phyloP scores from a whole-genome alignment of 2,888 invertebrate genomes.

The Iphiclides podalirius region DNA sequence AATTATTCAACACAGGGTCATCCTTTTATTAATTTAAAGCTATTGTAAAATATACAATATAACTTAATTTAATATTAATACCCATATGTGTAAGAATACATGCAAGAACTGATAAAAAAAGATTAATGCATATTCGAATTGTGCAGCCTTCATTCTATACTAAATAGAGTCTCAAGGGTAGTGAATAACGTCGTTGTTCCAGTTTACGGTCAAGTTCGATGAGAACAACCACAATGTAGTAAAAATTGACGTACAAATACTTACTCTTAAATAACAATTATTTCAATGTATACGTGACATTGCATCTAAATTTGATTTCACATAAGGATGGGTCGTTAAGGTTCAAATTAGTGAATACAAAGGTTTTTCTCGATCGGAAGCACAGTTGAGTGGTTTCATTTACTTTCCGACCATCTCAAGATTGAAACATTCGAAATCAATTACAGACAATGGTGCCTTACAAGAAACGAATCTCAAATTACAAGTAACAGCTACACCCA shows the following conservation, averaged over 20 bases:
- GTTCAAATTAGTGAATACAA: too few species aligned
- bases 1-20: slow-evolving; percentile 4
- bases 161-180: slow-evolving; percentile 10
- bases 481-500: slow-evolving; percentile 38
- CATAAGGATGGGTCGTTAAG: too few species aligned
- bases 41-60: background rate
- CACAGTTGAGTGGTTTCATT: slow-evolving; percentile 1
- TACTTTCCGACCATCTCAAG: background rate
- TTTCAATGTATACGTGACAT: too few species aligned
- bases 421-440: slow-evolving; percentile 2
- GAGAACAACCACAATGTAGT: background rate
- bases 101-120: background rate
- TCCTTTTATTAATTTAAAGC: background rate
- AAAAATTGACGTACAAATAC: too few species aligned
- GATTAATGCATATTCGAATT: background rate
- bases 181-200: background rate
- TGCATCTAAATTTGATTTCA: too few species aligned
- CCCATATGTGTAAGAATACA: background rate
- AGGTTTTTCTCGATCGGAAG: too few species aligned
- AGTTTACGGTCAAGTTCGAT: background rate
- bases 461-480: slow-evolving; percentile 42
- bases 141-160: slow-evolving; percentile 7
- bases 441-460: slow-evolving; percentile 22
- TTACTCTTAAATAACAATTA: too few species aligned
- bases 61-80: background rate